Evolutionary conservation across 2,113 vertebrate species (phyloP).

Genomic region (Macrotis lagotis): DNA sequence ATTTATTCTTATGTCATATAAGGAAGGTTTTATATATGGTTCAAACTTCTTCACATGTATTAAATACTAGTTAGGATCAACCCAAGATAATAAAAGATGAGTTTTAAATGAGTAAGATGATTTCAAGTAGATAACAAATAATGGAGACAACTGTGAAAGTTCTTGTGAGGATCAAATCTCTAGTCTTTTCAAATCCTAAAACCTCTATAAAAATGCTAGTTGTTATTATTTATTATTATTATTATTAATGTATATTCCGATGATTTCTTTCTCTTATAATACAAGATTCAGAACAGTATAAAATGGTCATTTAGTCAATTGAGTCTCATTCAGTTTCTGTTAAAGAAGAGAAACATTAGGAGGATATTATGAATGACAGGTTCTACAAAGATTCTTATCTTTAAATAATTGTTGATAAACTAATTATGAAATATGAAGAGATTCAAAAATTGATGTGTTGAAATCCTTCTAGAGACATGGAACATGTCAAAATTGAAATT

Average conservation of each 20-base stretch:
- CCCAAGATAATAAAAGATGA: background rate
- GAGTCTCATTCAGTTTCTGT: background rate
- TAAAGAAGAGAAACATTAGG: background rate
- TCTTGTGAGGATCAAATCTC: background rate
- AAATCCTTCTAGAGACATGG: background rate
- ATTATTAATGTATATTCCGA: too few species aligned
- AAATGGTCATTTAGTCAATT: background rate
- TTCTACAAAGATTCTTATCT: background rate
- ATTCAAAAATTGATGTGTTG: background rate
- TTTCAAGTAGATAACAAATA: background rate
- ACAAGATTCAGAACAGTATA: background rate
- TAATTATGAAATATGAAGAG: background rate
- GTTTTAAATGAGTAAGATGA: background rate
- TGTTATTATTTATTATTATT: background rate
- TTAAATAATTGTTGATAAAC: background rate
- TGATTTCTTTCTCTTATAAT: background rate
- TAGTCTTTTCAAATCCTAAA: background rate
- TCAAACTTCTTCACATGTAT: background rate
- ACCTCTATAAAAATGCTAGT: background rate
- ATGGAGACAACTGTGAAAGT: too few species aligned
- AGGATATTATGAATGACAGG: background rate
- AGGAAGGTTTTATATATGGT: conserved; percentile 21
- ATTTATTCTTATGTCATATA: conserved; percentile 18
- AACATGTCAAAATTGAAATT: background rate
- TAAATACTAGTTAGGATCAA: background rate